Evolutionary conservation across 2,888 invertebrate species (phyloP).

Genomic region (Leptinotarsa haldemani): DNA sequence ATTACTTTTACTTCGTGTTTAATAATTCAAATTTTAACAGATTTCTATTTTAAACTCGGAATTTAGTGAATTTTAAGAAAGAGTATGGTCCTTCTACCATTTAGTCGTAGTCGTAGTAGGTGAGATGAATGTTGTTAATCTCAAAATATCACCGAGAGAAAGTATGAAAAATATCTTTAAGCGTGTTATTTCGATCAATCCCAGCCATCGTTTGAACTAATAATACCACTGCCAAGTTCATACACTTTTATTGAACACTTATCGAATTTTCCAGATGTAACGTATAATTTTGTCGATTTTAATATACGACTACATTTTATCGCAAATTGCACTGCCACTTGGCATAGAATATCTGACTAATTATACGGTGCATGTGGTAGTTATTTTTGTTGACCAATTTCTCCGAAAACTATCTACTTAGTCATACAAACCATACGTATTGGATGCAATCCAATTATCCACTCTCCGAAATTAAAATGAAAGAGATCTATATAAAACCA

Average conservation of each 20-base stretch:
- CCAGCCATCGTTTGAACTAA: background rate
- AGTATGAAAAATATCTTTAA: no score
- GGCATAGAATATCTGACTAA: constrained; percentile 25
- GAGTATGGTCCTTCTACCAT: no score
- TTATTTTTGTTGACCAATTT: constrained; percentile 37
- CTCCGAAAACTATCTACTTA: constrained; percentile 18
- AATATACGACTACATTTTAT: background rate
- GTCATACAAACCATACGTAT: background rate
- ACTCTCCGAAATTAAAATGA: background rate
- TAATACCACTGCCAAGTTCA: background rate
- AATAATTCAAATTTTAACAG: no score
- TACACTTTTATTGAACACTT: constrained; percentile 4
- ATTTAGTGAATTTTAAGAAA: no score
- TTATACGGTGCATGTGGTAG: constrained; percentile 31
- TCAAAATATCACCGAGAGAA: no score
- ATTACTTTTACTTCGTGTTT: no score
- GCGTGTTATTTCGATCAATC: background rate
- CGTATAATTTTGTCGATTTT: constrained; percentile 9
- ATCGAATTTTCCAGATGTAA: constrained; percentile 13
- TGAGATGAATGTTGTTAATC: no score
- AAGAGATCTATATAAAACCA: background rate
- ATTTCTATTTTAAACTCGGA: no score
- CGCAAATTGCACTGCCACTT: constrained; percentile 15
- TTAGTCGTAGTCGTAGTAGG: no score
- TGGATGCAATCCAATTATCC: constrained; percentile 8